Evolutionary conservation across 2,113 vertebrate genomes (phyloP), one percentile per base, ranked within the genome.

Genomic region (Seriola rivoliana): DNA sequence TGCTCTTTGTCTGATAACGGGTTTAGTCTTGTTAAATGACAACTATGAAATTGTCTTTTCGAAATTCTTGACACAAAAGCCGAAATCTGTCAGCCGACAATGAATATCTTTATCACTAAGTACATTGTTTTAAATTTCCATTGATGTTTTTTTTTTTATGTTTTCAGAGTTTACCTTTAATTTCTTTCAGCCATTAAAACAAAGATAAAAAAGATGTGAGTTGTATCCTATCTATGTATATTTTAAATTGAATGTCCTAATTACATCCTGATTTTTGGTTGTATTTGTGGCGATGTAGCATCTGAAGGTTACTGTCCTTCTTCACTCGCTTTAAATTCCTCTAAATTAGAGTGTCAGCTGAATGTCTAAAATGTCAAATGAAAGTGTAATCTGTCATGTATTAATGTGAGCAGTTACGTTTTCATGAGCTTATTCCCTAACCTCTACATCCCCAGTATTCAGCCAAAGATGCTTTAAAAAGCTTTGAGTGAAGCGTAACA

Each of bases 381-480:
- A 72, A 84, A 85, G 60, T 46, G 57, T 72, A 85, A 86, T 81
- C 76, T 75, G 78, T 79, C 44, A 14, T 8, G 38, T 50, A 67
- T 85, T 83, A 71, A 75, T 75, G 69, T 25, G 68, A 72, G 65
- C 65, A 4, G 74, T 84, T 74, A 46, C 32, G 69, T 76, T 76
- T 80, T 55, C 57, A 71, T 40, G 40, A 81, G 85, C 78, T 76
- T 21, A 72, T 88, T 78, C 59, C 85, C 57, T 62, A 89, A 82
- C 79, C 64, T 38, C 73, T 10, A n/a, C 72, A 48, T 55, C 44
- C 13, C 40, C 9, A 14, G 64, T 21, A 57, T 81, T 63, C 44
- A 89, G 32, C 19, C 62, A 32, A 62, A 88, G 75, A 66, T 46
- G 65, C 71, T 82, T 86, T 72, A 72, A 87, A 85, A 89, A 73